Base-by-base conservation (phyloP, 1,140 invertebrate genomes). In the Chlorops oryzae region DNA sequence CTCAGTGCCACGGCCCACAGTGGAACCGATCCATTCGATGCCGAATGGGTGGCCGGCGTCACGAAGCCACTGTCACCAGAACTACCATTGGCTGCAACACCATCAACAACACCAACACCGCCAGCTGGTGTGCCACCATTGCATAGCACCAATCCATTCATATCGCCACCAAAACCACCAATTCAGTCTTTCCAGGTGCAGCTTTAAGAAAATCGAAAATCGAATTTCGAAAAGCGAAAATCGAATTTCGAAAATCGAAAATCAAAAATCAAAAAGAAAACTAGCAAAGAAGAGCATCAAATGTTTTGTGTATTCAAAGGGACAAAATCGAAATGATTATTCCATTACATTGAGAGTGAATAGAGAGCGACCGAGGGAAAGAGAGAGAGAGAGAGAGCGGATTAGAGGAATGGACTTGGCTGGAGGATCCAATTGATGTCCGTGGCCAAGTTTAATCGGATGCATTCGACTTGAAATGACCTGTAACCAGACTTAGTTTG, bases 11-110 rank as follows among this genome's bases (percentile, higher is more conserved):
- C 35, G 66, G 54, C 69, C 56, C 42, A 64, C 62, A 27, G 61
- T 51, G 25, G 57, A 40, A 38, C 52, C 12, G 89, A 93, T 75
- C 89, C 89, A 0, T 92, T 92, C 63, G 87, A 92, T 69, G 87
- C 87, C 5, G 89, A 90, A 61, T 92, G 90, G 89, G 87, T 84
- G 2, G 83, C 63, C 21, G 62, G 61, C 54, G 65, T 72, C 23
- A 63, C 63, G 3, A 68, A 70, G 51, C 59, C 63, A 49, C 27
- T 69, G 38, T 69, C 65, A n/a, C 65, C 65, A 9, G 63, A 70
- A 40, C 38, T 65, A 43, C 71, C 54, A 47, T 61, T 32, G 57
- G 25, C 13, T 13, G 7, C 25, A 23, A 35, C 22, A 17, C 18
- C 34, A 37, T 32, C 38, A 9, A 28, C 63, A 40, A 32, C 35